Percentiles rank a stretch among this genome's conserved stretches.
phyloP scores from a whole-genome alignment of 2,888 invertebrate genomes.

The Agrotis exclamationis region DNA sequence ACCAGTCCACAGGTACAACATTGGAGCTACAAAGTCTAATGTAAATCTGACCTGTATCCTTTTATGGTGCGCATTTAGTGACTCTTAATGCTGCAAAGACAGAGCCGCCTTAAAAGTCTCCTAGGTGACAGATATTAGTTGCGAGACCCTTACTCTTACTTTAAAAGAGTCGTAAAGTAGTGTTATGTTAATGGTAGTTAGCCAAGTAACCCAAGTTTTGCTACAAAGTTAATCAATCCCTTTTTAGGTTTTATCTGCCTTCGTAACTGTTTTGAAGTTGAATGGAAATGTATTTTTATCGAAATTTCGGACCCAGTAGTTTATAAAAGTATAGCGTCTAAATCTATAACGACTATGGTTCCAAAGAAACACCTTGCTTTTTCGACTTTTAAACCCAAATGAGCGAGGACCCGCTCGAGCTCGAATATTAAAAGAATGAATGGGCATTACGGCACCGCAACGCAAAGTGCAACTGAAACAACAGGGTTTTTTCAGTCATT shows the following conservation, averaged over 20 bases:
- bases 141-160: constrained; percentile 9
- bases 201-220: not conserved
- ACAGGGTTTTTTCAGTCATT: too few species aligned
- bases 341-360: not conserved
- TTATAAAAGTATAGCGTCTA: not conserved
- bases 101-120: constrained; percentile 20
- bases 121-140: not conserved
- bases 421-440: too few species aligned
- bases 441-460: too few species aligned
- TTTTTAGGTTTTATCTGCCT: not conserved
- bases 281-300: not conserved
- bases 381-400: not conserved
- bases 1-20: constrained; percentile 4
- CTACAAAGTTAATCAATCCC: not conserved
- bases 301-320: not conserved
- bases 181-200: constrained; percentile 6
- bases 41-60: constrained; percentile 34
- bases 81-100: constrained; percentile 19
- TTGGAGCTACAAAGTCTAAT: constrained; percentile 39
- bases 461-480: too few species aligned
- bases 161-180: constrained; percentile 20
- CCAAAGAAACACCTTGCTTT: not conserved
- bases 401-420: too few species aligned
- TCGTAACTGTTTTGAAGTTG: too few species aligned
- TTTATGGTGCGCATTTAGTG: constrained; percentile 22